Base-by-base conservation (phyloP, 2,888 invertebrate genomes). In the Pimpla rufipes region DNA sequence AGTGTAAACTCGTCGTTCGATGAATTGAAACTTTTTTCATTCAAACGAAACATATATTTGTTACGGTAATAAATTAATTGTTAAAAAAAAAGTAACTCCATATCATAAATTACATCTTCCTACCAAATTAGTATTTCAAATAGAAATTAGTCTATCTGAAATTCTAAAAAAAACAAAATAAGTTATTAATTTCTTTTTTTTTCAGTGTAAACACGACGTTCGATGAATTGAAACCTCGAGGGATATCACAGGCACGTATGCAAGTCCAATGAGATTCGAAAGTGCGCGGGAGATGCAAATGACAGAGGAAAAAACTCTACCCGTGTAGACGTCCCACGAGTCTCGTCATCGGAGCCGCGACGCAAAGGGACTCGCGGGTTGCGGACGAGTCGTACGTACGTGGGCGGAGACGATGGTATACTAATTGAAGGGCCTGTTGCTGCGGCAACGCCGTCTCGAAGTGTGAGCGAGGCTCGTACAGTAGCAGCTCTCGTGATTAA, bases 371-470 rank as follows among this genome's bases (percentile, higher is more conserved):
- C 23, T 13, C 18, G 35, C 10, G 13, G 18, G 35, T 5, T 66
- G 66, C 75, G 55, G 10, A 80, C 55, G 62, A 37, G 66, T 70
- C 66, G 76, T n/a, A 79, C 47, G 84, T 70, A 85, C 80, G 85
- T 86, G 87, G 86, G 87, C 82, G 83, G 82, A 74, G 50, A 77
- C 75, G 66, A 78, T 50, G 64, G 86, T 89, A 90, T 91, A 92
- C 92, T 93, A 93, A 93, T 93, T 93, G 93, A 93, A 91, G 91
- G 90, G 90, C 89, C 90, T 89, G 89, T 89, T 87, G 88, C 85
- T 87, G 88, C 88, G 88, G 23, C 37, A n/a, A 42, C 42, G 59
- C 45, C 18, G 79, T 59, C 73, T 77, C 50, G 80, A 68, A 55
- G 90, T 68, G 45, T 64, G 91, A 92, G 90, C 75, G 87, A 68